These are phyloP conservation scores for Thereva unica DNA, from an alignment of 2,888 invertebrate species.

Conservation along the genomic window DNA sequence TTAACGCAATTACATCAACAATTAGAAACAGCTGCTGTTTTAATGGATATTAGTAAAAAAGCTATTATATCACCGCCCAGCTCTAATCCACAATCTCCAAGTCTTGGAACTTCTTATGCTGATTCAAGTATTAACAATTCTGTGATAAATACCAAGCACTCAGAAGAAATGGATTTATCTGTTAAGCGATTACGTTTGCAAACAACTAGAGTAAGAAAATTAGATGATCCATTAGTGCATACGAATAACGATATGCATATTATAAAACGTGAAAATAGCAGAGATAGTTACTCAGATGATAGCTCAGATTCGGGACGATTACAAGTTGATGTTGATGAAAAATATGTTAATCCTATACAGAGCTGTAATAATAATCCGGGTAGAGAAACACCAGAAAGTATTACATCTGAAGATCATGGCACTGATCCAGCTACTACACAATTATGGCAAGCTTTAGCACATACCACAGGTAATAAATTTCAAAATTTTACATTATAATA, in stretches of 20 bases:
- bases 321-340: slow-evolving; percentile 62
- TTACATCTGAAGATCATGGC: slow-evolving; percentile 55
- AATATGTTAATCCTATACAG: slow-evolving; percentile 1
- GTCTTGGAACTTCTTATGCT: slow-evolving; percentile 41
- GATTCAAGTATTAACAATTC: slow-evolving; percentile 58
- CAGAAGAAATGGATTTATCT: slow-evolving; percentile 45
- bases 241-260: slow-evolving; percentile 34
- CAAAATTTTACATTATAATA: not conserved
- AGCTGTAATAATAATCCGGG: slow-evolving; percentile 35
- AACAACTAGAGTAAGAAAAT: slow-evolving; percentile 13
- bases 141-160: slow-evolving; percentile 58
- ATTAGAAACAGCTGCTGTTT: slow-evolving; percentile 57
- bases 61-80: slow-evolving; percentile 57
- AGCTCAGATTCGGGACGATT: slow-evolving; percentile 74
- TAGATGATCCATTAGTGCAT: slow-evolving; percentile 30
- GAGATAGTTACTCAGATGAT: slow-evolving; percentile 58
- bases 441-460: slow-evolving; percentile 58
- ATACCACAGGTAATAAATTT: slow-evolving; percentile 53
- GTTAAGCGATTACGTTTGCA: slow-evolving; percentile 38
- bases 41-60: slow-evolving; percentile 59
- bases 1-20: slow-evolving; percentile 54
- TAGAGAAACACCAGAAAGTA: slow-evolving; percentile 52
- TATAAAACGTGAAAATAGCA: slow-evolving; percentile 43
- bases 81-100: slow-evolving; percentile 51
- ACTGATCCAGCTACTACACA: slow-evolving; percentile 58